A percentile compares a stretch with the other conserved stretches of the same genome.
Conservation (phyloP, 2,888 invertebrate species). For the Phaonia tiefii region DNA sequence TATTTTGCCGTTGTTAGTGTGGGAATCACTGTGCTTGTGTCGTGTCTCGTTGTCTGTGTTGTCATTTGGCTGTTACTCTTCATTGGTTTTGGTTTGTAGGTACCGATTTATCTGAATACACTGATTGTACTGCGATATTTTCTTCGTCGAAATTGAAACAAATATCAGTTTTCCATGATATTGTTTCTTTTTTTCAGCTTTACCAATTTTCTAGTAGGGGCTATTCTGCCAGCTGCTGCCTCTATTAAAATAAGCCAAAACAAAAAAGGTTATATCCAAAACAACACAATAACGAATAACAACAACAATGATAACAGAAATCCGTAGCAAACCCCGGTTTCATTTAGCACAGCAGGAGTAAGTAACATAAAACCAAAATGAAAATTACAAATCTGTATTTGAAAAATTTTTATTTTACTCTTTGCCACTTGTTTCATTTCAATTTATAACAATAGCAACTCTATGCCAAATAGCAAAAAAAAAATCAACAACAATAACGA, state of each 20-base stretch:
- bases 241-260: conserved; percentile 27
- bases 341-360: not conserved
- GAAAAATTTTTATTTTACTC: conserved; percentile 29
- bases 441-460: conserved; percentile 47
- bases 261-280: conserved; percentile 19
- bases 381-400: conserved; percentile 36
- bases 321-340: not conserved
- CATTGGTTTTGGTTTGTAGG: conserved; percentile 20
- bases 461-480: not conserved
- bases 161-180: not conserved
- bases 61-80: conserved; percentile 18
- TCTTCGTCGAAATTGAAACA: conserved; percentile 9
- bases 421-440: conserved; percentile 40
- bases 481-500: conserved; percentile 6
- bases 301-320: conserved; percentile 10
- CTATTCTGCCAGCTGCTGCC: conserved; percentile 40
- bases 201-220: not conserved
- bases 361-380: conserved; percentile 42
- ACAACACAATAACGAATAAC: conserved; percentile 25
- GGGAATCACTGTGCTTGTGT: no score
- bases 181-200: no score
- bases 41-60: no score
- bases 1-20: no score
- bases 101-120: conserved; percentile 27
- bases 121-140: not conserved